A percentile compares a stretch with the other conserved stretches of the same genome.
These are phyloP conservation scores for Malachius bipustulatus DNA, from an alignment of 2,888 invertebrate species.

Conservation along the genomic window DNA sequence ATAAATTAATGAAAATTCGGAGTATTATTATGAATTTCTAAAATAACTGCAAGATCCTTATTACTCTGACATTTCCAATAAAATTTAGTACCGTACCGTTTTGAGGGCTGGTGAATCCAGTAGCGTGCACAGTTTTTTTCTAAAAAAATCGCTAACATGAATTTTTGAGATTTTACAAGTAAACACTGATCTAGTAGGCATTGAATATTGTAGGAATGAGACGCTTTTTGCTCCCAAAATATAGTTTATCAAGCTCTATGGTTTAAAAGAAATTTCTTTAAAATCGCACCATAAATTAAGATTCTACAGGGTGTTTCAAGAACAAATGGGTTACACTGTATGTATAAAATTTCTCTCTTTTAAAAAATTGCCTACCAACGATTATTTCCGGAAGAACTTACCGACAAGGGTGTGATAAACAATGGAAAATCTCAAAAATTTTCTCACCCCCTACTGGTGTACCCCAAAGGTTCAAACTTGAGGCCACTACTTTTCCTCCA, in stretches of 20 bases:
- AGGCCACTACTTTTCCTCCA: too few species aligned
- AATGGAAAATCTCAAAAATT: too few species aligned
- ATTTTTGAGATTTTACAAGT: neutral
- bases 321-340: conserved; percentile 2
- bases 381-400: too few species aligned
- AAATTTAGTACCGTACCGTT: neutral
- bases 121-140: neutral
- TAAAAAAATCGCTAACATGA: too few species aligned
- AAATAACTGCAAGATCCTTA: too few species aligned
- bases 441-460: too few species aligned
- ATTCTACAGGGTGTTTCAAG: neutral
- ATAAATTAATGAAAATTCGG: too few species aligned
- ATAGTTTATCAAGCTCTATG: conserved; percentile 3
- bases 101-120: conserved; percentile 2
- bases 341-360: too few species aligned
- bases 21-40: too few species aligned
- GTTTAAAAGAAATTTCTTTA: neutral
- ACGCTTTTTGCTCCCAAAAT: conserved; percentile 1
- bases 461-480: too few species aligned
- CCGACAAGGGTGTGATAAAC: too few species aligned
- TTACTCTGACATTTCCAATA: conserved; percentile 1
- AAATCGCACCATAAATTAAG: conserved; percentile 1
- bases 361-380: too few species aligned
- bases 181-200: neutral
- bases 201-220: conserved; percentile 1